Evolutionary conservation across 2,888 invertebrate species (phyloP), one percentile per base, ranked within the genome.

Genomic region (Chymomyza procnemis): DNA sequence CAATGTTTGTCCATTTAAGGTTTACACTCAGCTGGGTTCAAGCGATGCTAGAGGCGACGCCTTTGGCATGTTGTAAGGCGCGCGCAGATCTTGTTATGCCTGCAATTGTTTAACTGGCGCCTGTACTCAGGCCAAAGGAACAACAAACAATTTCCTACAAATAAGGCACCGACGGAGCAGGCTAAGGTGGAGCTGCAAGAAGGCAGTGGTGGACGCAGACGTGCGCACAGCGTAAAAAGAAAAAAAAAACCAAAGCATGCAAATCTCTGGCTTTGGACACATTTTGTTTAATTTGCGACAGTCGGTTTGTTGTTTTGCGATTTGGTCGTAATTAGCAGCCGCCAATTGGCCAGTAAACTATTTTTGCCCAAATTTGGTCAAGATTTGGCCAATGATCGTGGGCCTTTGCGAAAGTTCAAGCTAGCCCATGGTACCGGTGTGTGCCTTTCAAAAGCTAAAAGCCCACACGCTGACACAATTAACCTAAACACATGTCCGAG

Each of bases 121-220:
- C 69, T 70, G 63, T 67, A 61, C 19, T 18, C 21, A 54, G 41
- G 54, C 54, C 47, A 58, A 57, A 72, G 76, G 4, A 56, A 56
- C 56, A 76, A 89, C 80, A 89, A 89, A 81, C 83, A 83, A 89
- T 76, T 86, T 77, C 88, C 79, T 86, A 85, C 89, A 88, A 88
- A 88, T 89, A 88, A 89, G 89, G 89, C 79, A 87, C 85, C 88
- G 85, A 84, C 87, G 72, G 66, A 14, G 50, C 50, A 6, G 26
- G 26, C 26, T 5, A 19, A 54, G 46, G 4, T 50, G 16, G 19
- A 41, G 19, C 22, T 57, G 66, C 19, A 9, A 50, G 55, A 8
- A 18, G 48, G 48, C 65, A 62, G 56, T 60, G 60, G 64, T 70
- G 63, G 62, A 47, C 56, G 56, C 56, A 62, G 66, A 74, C 79